phyloP scores from a whole-genome alignment of 1,140 invertebrate species.

The Phortica variegata region DNA sequence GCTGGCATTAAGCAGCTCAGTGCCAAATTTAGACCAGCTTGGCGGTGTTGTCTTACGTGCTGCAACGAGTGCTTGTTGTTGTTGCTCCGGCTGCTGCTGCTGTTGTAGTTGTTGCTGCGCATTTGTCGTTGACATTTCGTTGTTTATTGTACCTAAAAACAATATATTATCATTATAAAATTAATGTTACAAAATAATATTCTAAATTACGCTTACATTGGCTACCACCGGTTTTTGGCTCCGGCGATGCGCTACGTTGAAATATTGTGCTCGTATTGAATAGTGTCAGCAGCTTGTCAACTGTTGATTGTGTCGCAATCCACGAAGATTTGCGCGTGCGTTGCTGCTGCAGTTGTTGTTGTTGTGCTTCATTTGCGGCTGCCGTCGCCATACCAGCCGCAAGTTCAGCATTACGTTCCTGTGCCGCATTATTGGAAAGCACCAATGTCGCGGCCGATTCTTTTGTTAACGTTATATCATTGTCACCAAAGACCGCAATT shows the following conservation, averaged over 20 bases:
- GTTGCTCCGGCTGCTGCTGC: constrained; percentile 12
- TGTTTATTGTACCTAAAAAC: constrained; percentile 6
- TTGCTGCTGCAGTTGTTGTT: constrained; percentile 32
- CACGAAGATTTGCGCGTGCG: constrained; percentile 61
- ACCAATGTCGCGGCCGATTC: constrained; percentile 33
- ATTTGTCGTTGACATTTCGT: constrained; percentile 9
- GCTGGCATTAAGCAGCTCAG: constrained; percentile 9
- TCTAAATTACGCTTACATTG: neutral
- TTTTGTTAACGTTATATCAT: constrained; percentile 53
- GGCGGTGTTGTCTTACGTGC: constrained; percentile 22
- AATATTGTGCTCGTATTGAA: constrained; percentile 62
- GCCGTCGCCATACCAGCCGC: constrained; percentile 2
- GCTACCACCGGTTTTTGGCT: constrained; percentile 33
- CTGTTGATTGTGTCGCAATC: constrained; percentile 60
- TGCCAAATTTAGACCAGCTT: constrained; percentile 19
- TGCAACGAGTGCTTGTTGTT: constrained; percentile 8
- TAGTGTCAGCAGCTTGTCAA: constrained; percentile 62
- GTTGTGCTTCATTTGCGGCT: neutral
- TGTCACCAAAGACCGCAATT: constrained; percentile 47
- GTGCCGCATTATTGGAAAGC: constrained; percentile 15
- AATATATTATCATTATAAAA: neutral
- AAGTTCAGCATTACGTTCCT: neutral
- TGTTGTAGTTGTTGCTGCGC: neutral
- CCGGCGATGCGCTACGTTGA: constrained; percentile 51
- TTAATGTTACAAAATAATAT: neutral